phyloP scores from a whole-genome alignment of 2,797 vertebrate species.

The Sphenopsis melanotis region DNA sequence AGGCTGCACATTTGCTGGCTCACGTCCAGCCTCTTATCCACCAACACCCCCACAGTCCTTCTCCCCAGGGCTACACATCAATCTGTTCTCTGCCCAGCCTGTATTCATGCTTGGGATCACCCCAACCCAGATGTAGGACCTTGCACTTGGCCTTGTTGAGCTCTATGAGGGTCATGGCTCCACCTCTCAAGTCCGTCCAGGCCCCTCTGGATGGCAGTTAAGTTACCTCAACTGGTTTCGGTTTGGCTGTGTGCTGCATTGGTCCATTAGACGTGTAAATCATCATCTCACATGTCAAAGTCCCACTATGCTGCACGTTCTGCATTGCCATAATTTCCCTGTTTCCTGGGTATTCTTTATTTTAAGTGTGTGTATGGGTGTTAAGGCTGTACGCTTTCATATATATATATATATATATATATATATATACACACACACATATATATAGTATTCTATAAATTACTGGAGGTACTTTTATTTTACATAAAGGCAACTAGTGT shows the following conservation, averaged over 20 bases:
- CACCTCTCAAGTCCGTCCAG: background rate
- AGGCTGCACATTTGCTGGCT: background rate
- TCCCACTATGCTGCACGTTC: fast-evolving
- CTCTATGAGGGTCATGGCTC: background rate
- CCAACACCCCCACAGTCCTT: background rate
- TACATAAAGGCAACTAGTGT: background rate
- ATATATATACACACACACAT: background rate
- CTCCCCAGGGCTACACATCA: background rate
- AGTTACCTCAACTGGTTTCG: background rate
- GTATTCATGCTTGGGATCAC: background rate
- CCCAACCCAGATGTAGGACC: background rate
- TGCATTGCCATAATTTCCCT: background rate
- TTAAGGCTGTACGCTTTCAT: background rate
- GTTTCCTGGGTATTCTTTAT: background rate
- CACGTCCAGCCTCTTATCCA: background rate
- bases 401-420: too few species aligned
- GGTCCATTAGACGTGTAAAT: background rate
- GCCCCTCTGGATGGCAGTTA: background rate
- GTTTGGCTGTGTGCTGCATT: background rate
- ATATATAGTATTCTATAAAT: background rate
- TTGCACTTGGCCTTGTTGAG: background rate
- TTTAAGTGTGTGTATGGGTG: background rate
- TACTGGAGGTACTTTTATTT: background rate
- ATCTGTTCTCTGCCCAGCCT: background rate
- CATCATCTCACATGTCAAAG: background rate